Conservation (phyloP, 2,888 invertebrate genomes). For the Timandra comae region DNA sequence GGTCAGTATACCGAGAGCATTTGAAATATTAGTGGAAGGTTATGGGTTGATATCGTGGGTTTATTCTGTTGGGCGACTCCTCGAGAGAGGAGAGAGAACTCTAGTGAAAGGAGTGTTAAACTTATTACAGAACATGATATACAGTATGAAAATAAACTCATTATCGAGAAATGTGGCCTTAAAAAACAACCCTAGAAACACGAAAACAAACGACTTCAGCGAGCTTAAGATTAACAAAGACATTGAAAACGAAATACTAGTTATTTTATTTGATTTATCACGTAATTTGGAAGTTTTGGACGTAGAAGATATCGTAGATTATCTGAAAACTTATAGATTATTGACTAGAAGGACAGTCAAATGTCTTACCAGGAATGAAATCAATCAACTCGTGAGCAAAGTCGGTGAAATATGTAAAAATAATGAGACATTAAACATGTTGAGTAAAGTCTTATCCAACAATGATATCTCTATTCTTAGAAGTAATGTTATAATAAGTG, state of each 20-base stretch:
- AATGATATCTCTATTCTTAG: conserved; percentile 42
- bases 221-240: conserved; percentile 57
- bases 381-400: conserved; percentile 40
- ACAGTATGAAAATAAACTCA: conserved; percentile 44
- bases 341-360: conserved; percentile 53
- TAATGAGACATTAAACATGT: conserved; percentile 35
- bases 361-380: conserved; percentile 47
- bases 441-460: conserved; percentile 38
- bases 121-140: conserved; percentile 42
- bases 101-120: conserved; percentile 37
- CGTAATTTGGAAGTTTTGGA: conserved; percentile 40
- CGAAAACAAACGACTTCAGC: conserved; percentile 26
- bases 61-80: conserved; percentile 40
- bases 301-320: conserved; percentile 35
- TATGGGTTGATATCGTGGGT: conserved; percentile 86
- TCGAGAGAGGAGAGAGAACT: conserved; percentile 39
- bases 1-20: conserved; percentile 79
- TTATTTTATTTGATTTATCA: conserved; percentile 42
- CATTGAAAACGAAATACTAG: conserved; percentile 50
- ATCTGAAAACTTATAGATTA: conserved; percentile 41
- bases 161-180: conserved; percentile 37
- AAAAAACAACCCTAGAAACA: conserved; percentile 31
- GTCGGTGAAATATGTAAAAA: conserved; percentile 28
- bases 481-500: conserved; percentile 30
- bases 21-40: conserved; percentile 79